These are phyloP conservation scores for Alcedo atthis DNA, from an alignment of 2,797 vertebrate species.

Conservation along the genomic window DNA sequence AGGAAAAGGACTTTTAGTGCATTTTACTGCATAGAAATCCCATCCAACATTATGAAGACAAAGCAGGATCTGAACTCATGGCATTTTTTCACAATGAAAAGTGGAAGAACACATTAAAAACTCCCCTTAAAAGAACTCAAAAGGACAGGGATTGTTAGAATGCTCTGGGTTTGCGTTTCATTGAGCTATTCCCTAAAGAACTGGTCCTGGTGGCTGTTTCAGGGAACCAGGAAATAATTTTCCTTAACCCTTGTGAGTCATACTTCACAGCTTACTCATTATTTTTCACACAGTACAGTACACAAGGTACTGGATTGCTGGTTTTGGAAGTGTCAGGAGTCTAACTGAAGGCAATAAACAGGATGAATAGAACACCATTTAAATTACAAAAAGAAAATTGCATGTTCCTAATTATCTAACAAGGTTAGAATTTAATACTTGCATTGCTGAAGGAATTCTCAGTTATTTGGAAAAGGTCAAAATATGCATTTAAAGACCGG, in stretches of 20 bases:
- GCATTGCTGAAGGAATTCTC: not conserved
- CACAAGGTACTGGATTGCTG: not conserved
- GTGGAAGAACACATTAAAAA: not conserved
- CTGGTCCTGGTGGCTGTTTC: not conserved
- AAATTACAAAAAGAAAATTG: not conserved
- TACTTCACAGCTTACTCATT: not conserved
- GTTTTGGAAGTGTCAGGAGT: not conserved
- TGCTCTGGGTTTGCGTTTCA: slow-evolving; percentile 18
- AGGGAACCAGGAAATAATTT: not conserved
- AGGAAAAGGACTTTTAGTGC: not conserved
- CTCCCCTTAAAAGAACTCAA: not conserved
- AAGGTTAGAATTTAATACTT: not conserved
- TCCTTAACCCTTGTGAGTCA: not conserved
- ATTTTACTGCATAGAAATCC: not conserved
- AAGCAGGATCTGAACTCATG: not conserved
- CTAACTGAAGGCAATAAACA: not conserved
- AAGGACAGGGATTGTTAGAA: not conserved
- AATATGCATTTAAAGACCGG: not conserved
- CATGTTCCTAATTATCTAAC: slow-evolving; percentile 5
- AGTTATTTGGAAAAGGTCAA: slow-evolving; percentile 1
- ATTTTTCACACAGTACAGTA: not conserved
- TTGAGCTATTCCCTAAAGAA: not conserved
- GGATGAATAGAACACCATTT: not conserved
- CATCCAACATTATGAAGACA: not conserved
- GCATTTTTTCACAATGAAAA: not conserved